These are phyloP conservation scores for Tupaia chinensis DNA, from an alignment of 2,113 vertebrate species.

Conservation along the genomic window DNA sequence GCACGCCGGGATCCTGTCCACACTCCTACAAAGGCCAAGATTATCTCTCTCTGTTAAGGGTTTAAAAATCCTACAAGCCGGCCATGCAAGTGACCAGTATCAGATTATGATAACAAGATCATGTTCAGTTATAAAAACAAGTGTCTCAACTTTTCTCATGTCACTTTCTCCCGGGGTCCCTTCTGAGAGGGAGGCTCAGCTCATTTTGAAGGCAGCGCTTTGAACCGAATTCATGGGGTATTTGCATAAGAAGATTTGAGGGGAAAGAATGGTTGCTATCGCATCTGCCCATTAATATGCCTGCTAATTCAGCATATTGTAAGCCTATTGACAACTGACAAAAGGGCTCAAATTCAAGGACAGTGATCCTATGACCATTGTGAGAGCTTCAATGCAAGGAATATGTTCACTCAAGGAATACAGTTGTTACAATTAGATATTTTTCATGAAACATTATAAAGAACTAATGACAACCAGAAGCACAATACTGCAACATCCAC, in stretches of 20 bases:
- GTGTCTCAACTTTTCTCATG: slow-evolving; percentile 99
- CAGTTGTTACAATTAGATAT: slow-evolving; percentile 99
- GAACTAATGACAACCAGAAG: slow-evolving; percentile 84
- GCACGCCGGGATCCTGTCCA: slow-evolving; percentile 94
- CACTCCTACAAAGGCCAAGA: slow-evolving; percentile 96
- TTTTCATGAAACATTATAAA: slow-evolving; percentile 91
- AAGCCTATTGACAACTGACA: slow-evolving; percentile 99
- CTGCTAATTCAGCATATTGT: slow-evolving; percentile 99
- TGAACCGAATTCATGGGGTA: slow-evolving; percentile 99
- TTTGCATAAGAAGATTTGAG: slow-evolving; percentile 99
- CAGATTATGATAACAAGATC: slow-evolving; percentile 99
- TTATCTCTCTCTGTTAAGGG: slow-evolving; percentile 94
- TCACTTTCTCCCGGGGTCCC: slow-evolving; percentile 95
- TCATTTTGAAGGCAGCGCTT: slow-evolving; percentile 96
- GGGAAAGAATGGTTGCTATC: slow-evolving; percentile 94
- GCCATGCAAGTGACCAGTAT: slow-evolving; percentile 94
- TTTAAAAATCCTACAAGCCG: slow-evolving; percentile 94
- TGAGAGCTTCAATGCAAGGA: slow-evolving; percentile 94
- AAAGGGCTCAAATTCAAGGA: slow-evolving; percentile 97
- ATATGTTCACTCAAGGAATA: slow-evolving; percentile 94
- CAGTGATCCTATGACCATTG: slow-evolving; percentile 99
- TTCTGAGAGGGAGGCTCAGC: slow-evolving; percentile 89
- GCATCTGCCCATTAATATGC: slow-evolving; percentile 99
- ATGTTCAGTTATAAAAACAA: slow-evolving; percentile 98
- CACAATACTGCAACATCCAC: slow-evolving; percentile 82